Base-by-base conservation (phyloP, 2,797 vertebrate species). In the Premnoplex brunnescens region DNA sequence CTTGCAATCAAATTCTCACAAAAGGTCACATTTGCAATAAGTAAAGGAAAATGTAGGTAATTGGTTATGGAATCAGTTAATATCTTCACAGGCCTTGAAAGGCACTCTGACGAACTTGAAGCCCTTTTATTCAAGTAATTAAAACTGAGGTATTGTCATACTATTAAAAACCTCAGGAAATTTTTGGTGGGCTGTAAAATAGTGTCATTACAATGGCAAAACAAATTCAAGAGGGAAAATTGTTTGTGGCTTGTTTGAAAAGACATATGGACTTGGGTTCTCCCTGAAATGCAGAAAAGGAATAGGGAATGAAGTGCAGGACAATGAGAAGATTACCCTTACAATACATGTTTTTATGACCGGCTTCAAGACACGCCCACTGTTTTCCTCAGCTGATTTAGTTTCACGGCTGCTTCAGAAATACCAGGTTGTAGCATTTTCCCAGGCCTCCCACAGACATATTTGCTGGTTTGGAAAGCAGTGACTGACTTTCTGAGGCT, bases 11-110 rank as follows among this genome's bases (percentile, higher is more conserved):
- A 98, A 98, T 98, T 98, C 98, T 97, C 98, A 97, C 98, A 96
- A 99, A 99, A 99, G 99, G 99, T 99, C 99, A 99, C 99, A 99
- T 99, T 99, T 99, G 99, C 99, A 99, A 99, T 98, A 98, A 99
- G 98, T 98, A 97, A 97, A 95, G 97, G 97, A 98, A 98, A 98
- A 98, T 96, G 97, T 97, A 98, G 98, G 99, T 99, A 99, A 99
- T 99, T 99, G 99, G 98, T 98, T 98, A 98, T 93, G 96, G 98
- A 98, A 98, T 97, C 97, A 91, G 96, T 97, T 98, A 98, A 98
- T 98, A 98, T 98, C 97, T 98, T 98, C 51, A 52, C 92, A 49
- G 94, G 89, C 89, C 97, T 98, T 97, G 97, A 98, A 98, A 98
- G 98, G 98, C 98, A 98, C 97, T 98, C 97, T 98, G 98, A 98